Conservation (phyloP, 2,888 invertebrate genomes). For the Neoaliturus tenellus region DNA sequence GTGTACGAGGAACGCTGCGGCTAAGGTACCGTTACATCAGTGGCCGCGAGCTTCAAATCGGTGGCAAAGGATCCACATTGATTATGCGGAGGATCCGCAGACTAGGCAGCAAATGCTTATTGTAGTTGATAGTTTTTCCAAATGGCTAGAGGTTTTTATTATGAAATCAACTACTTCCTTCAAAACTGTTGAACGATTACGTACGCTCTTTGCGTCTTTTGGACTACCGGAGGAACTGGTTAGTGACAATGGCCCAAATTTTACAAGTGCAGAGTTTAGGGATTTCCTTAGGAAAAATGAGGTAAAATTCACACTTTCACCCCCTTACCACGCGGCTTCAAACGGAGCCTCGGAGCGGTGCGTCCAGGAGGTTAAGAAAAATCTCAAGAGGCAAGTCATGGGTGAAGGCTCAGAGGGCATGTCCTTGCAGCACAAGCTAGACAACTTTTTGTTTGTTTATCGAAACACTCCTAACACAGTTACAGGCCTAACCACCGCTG, state of each 20-base stretch:
- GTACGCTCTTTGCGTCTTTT: not conserved
- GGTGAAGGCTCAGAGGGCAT: not conserved
- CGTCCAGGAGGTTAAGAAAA: not conserved
- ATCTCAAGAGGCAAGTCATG: not conserved
- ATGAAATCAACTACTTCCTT: not conserved
- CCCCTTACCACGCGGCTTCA: not conserved
- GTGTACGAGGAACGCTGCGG: not conserved
- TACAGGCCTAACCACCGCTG: not conserved
- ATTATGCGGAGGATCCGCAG: not conserved
- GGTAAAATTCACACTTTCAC: not conserved
- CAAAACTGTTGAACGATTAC: not conserved
- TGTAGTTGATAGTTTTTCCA: not conserved
- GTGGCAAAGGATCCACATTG: constrained; percentile 17
- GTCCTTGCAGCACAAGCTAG: not conserved
- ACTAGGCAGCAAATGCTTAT: constrained; percentile 15
- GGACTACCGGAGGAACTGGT: not conserved
- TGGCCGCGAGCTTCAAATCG: not conserved
- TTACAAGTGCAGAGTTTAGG: not conserved
- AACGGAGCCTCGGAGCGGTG: not conserved
- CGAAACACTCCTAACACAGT: not conserved
- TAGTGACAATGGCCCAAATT: not conserved
- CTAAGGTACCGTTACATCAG: not conserved
- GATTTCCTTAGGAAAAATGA: not conserved
- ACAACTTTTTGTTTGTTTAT: not conserved
- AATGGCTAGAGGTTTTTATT: constrained; percentile 15